Percentiles rank a stretch among this genome's conserved stretches.
Conservation (phyloP, 2,797 vertebrate species). For the Trematomus bernacchii region DNA sequence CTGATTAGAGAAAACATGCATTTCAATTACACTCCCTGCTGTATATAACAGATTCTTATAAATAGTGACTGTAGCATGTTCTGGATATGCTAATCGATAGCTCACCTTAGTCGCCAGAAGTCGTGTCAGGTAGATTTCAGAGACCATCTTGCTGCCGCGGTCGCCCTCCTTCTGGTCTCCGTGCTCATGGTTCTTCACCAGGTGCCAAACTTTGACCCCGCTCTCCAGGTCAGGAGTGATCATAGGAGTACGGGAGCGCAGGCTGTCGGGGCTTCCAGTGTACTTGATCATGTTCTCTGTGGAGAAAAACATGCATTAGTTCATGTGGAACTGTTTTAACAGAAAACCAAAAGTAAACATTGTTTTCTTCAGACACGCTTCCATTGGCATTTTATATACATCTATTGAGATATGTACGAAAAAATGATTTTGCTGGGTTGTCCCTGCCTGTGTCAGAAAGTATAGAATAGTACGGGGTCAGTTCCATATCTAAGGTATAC, state of each 20-base stretch:
- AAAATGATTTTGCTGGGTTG: neutral
- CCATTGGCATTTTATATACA: neutral
- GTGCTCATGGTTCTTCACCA: conserved; percentile 99
- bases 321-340: neutral
- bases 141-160: conserved; percentile 99
- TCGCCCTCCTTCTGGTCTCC: conserved; percentile 98
- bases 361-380: too few relatives aligned
- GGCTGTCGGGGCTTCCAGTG: conserved; percentile 97
- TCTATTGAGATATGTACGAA: neutral
- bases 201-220: conserved; percentile 97
- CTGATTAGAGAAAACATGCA: conserved; percentile 8
- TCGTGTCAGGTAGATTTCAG: conserved; percentile 97
- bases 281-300: conserved; percentile 99
- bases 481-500: neutral
- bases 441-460: neutral
- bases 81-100: neutral
- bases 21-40: neutral
- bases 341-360: too few relatives aligned
- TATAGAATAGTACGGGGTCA: too few relatives aligned
- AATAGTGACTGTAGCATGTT: neutral
- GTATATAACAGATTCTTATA: conserved; percentile 3
- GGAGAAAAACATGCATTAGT: conserved; percentile 25
- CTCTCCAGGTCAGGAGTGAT: conserved; percentile 98
- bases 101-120: conserved; percentile 96
- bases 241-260: conserved; percentile 97